Evolutionary conservation across 2,113 vertebrate species (phyloP).

Genomic region (Corapipo altera): DNA sequence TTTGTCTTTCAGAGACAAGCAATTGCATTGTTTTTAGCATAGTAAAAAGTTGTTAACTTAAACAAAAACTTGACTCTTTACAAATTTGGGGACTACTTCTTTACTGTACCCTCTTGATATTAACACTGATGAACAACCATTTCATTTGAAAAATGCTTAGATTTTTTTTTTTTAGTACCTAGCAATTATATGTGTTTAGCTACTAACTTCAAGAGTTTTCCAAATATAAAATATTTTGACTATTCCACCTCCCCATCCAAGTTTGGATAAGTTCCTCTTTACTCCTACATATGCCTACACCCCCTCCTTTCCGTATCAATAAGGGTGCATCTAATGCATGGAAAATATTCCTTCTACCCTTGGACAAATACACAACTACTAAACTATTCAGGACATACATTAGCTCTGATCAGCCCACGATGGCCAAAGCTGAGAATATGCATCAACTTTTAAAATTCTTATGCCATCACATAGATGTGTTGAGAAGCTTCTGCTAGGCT

Average conservation of each 20-base stretch:
- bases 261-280: not conserved
- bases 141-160: not conserved
- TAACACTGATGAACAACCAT: not conserved
- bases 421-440: not conserved
- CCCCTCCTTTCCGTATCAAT: not conserved
- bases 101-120: not conserved
- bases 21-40: not conserved
- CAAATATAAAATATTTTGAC: not conserved
- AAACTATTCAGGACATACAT: not conserved
- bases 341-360: not conserved
- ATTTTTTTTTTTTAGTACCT: not conserved
- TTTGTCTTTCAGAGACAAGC: not conserved
- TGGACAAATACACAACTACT: not conserved
- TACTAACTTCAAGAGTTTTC: not conserved
- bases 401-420: not conserved
- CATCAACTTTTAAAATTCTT: not conserved
- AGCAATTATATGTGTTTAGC: not conserved
- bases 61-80: not conserved
- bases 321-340: not conserved
- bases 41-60: not conserved
- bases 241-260: accelerated
- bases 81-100: not conserved
- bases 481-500: not conserved
- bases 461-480: not conserved
- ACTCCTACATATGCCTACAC: not conserved